phyloP scores from a whole-genome alignment of 2,113 vertebrate genomes.

The Dissostichus mawsoni region DNA sequence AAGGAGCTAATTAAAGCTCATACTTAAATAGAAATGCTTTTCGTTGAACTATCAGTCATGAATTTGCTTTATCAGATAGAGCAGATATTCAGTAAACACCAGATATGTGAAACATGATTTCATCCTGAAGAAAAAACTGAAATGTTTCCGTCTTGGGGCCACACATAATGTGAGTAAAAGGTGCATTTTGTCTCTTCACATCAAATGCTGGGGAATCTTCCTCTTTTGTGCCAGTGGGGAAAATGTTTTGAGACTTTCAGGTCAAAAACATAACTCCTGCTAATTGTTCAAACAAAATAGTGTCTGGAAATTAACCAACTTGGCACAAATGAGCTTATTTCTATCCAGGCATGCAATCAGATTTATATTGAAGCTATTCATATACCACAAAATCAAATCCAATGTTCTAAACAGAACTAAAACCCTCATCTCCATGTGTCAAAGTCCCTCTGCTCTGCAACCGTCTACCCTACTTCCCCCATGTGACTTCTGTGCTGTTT shows the following conservation, averaged over 20 bases:
- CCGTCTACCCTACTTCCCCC: not conserved
- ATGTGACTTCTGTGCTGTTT: not conserved
- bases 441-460: not conserved
- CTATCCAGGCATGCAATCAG: not conserved
- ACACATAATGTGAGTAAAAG: conserved; percentile 3
- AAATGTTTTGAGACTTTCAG: not conserved
- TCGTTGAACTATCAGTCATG: conserved; percentile 9
- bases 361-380: not conserved
- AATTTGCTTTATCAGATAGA: conserved; percentile 6
- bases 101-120: conserved; percentile 1
- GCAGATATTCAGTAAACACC: conserved; percentile 24
- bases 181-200: conserved; percentile 12
- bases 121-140: not conserved
- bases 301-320: not conserved
- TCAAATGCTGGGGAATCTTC: not conserved
- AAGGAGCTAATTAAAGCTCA: not conserved
- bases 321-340: not conserved
- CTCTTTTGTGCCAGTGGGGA: not conserved
- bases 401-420: not conserved
- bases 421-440: not conserved
- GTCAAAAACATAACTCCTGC: not conserved
- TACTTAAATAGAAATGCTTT: conserved; percentile 9
- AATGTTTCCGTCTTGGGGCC: conserved; percentile 4
- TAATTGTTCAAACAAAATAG: not conserved
- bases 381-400: not conserved